phyloP scores from a whole-genome alignment of 1,140 invertebrate species.

The Zaprionus tsacasi region DNA sequence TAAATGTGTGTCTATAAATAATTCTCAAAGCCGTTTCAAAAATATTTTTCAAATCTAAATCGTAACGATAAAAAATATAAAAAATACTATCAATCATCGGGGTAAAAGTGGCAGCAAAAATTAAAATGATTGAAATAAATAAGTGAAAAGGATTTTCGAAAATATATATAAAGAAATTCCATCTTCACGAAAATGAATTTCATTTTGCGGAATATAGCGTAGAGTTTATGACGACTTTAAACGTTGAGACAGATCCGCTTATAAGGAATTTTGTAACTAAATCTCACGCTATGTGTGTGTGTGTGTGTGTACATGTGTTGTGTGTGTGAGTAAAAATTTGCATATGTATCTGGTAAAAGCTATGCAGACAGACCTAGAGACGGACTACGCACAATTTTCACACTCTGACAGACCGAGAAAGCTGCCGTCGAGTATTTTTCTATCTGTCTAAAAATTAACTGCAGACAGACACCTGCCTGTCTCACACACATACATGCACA shows the following conservation, averaged over 20 bases:
- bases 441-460: constrained; percentile 76
- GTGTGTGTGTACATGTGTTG: constrained; percentile 16
- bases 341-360: constrained; percentile 52
- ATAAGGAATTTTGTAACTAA: constrained; percentile 84
- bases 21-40: constrained; percentile 8
- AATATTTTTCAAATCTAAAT: constrained; percentile 16
- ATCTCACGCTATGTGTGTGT: constrained; percentile 59
- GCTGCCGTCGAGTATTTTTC: constrained; percentile 42
- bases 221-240: constrained; percentile 53
- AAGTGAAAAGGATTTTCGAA: constrained; percentile 1
- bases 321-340: constrained; percentile 57
- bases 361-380: constrained; percentile 51
- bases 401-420: constrained; percentile 38
- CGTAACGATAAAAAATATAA: constrained; percentile 13
- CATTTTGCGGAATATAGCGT: constrained; percentile 8
- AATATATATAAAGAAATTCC: not conserved
- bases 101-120: constrained; percentile 24
- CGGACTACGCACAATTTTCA: constrained; percentile 70
- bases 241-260: constrained; percentile 68
- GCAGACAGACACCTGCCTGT: constrained; percentile 77
- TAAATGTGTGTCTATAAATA: constrained; percentile 60
- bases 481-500: constrained; percentile 14
- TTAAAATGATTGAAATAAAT: not conserved
- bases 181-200: constrained; percentile 3
- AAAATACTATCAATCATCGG: constrained; percentile 28